These are phyloP conservation scores for Dynastes tityus DNA, from an alignment of 2,888 invertebrate genomes.

Conservation along the genomic window DNA sequence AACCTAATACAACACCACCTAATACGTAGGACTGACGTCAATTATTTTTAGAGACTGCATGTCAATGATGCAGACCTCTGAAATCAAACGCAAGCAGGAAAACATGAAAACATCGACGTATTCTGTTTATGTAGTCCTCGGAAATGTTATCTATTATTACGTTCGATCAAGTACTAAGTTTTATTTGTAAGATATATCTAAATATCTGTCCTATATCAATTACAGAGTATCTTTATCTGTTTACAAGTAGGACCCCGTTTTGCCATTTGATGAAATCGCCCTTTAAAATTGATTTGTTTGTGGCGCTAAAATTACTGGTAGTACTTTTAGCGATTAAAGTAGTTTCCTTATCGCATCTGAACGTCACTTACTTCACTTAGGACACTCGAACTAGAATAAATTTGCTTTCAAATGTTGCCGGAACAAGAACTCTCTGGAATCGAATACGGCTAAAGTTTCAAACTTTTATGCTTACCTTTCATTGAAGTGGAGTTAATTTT, in stretches of 20 bases:
- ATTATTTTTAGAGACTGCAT: no score
- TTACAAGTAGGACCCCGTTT: background rate
- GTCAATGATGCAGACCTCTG: no score
- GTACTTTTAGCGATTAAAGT: conserved; percentile 12
- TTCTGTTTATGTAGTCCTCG: no score
- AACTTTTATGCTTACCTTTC: conserved; percentile 16
- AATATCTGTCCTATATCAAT: no score
- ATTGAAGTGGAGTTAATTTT: conserved; percentile 29
- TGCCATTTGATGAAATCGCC: background rate
- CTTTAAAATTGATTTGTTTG: conserved; percentile 2
- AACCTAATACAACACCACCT: no score
- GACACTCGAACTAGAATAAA: conserved; percentile 15
- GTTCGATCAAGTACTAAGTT: no score
- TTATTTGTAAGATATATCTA: no score
- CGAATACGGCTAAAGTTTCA: conserved; percentile 2
- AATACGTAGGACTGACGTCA: no score
- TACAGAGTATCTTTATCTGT: background rate
- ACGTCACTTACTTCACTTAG: background rate
- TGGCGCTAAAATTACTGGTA: conserved; percentile 13
- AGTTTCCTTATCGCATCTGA: background rate
- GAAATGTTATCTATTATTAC: no score
- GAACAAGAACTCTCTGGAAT: background rate
- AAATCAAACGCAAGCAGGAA: no score
- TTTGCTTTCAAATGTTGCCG: conserved; percentile 21
- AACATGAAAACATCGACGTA: no score